These are phyloP conservation scores for Gopherus flavomarginatus DNA, from an alignment of 2,113 vertebrate genomes.

Conservation along the genomic window DNA sequence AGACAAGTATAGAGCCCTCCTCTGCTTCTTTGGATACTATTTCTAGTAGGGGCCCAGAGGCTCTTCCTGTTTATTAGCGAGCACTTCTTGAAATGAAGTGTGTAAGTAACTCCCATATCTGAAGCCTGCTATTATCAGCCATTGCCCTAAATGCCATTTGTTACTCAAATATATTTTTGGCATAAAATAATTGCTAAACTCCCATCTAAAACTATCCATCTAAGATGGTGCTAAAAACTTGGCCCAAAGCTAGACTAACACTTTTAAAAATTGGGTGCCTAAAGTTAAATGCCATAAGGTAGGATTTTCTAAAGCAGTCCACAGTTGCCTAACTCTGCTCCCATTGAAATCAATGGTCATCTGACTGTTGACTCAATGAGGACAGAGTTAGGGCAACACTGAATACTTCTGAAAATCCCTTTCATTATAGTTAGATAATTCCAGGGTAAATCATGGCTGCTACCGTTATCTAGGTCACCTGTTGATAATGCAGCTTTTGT, in stretches of 20 bases:
- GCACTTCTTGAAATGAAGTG: background rate
- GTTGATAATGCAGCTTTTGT: background rate
- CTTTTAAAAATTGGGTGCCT: background rate
- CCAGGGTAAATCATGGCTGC: background rate
- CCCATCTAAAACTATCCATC: background rate
- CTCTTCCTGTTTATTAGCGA: background rate
- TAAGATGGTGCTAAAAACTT: background rate
- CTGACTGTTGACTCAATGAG: rapidly evolving
- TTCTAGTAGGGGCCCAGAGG: background rate
- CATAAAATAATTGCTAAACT: background rate
- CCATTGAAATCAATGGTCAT: rapidly evolving
- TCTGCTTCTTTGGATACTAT: background rate
- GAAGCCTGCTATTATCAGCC: background rate
- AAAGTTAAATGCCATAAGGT: background rate
- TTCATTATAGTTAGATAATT: background rate
- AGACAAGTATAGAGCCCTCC: background rate
- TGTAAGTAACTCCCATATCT: background rate
- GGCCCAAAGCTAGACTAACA: background rate
- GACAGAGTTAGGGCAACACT: background rate
- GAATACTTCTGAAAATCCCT: background rate
- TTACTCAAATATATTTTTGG: background rate
- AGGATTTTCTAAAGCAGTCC: background rate
- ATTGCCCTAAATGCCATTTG: background rate
- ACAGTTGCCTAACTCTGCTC: background rate
- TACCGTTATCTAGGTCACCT: background rate